Base-by-base conservation (phyloP, 2,888 invertebrate genomes). In the Odontocerum albicorne region DNA sequence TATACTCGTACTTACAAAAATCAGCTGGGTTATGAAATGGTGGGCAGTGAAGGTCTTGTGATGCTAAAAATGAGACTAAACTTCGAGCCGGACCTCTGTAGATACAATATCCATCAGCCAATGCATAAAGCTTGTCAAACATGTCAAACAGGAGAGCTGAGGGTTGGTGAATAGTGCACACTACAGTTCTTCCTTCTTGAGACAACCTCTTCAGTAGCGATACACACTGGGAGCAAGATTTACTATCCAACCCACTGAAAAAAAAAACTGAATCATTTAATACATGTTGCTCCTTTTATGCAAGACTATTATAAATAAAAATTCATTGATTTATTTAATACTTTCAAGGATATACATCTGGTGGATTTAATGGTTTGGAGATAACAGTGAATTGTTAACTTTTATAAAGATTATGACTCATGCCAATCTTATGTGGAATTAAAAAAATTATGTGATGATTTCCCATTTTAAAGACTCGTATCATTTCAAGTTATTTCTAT, bases 11-110 rank as follows among this genome's bases (percentile, higher is more conserved):
- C 88, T 85, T 76, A 95, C 95, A 80, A 72, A 91, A 96, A 76
- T 96, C 96, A 7, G 96, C 95, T 1, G 96, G 96, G 71, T 96
- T 96, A 72, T 96, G 96, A 67, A 94, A 96, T 13, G 90, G 80
- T 2, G 96, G 96, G 69, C 96, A 97, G 17, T 82, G 74, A 8
- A 94, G 75, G 10, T 86, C 89, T 31, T 91, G 82, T 7, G 82
- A 82, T 4, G 82, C 77, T 49, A 96, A 75, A 66, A 92, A 92
- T 1, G 92, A 88, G 33, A 96, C 73, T 21, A 97, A 72, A 27
- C 83, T 81, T 15, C 73, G 72, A 0, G 89, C 81, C 0, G 86
- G 80, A 3, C 96, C 96, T 64, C 88, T 84, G 71, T 93, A 96
- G 62, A 96, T 83, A 63, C 92, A 92, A 54, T 85, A 82, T 2